A percentile compares a stretch with the other conserved stretches of the same genome.
These are phyloP conservation scores for Rhagonycha lutea DNA, from an alignment of 2,888 invertebrate genomes.

Conservation along the genomic window DNA sequence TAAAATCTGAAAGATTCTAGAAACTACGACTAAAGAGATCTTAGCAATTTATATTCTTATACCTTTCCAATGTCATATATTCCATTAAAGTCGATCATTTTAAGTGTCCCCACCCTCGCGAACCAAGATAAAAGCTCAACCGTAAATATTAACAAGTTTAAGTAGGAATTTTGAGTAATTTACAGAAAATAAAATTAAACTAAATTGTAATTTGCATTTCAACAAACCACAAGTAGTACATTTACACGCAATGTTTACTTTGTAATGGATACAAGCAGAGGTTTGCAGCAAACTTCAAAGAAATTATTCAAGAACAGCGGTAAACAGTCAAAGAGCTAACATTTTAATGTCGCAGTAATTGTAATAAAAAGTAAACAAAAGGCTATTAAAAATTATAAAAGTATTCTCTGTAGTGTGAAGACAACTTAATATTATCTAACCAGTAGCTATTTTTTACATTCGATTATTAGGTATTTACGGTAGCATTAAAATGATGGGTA, in stretches of 20 bases:
- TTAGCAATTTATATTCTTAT: conserved; percentile 31
- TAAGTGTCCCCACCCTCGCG: conserved; percentile 4
- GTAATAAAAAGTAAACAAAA: conserved; percentile 33
- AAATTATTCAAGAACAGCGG: conserved; percentile 11
- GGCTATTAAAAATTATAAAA: conserved; percentile 28
- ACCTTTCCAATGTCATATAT: conserved; percentile 26
- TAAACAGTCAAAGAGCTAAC: conserved; percentile 3
- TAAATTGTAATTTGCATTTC: conserved; percentile 33
- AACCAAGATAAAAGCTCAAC: background rate
- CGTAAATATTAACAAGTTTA: background rate
- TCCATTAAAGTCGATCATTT: conserved; percentile 24
- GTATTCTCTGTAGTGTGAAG: background rate
- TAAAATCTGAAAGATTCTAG: conserved; percentile 18
- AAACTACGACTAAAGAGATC: conserved; percentile 28
- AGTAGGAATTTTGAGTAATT: conserved; percentile 16
- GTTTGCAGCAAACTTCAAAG: conserved; percentile 24
- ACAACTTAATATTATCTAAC: background rate
- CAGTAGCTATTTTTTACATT: conserved; percentile 33
- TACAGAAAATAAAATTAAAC: conserved; percentile 32
- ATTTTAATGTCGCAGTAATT: conserved; percentile 16
- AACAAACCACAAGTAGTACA: conserved; percentile 27
- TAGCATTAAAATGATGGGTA: conserved; percentile 40
- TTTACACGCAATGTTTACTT: conserved; percentile 27
- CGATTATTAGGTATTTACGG: conserved; percentile 47
- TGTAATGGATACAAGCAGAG: conserved; percentile 11